Percentiles rank a stretch among this genome's conserved stretches.
Conservation (phyloP, 2,113 vertebrate genomes). For the Neolamprologus longior region DNA sequence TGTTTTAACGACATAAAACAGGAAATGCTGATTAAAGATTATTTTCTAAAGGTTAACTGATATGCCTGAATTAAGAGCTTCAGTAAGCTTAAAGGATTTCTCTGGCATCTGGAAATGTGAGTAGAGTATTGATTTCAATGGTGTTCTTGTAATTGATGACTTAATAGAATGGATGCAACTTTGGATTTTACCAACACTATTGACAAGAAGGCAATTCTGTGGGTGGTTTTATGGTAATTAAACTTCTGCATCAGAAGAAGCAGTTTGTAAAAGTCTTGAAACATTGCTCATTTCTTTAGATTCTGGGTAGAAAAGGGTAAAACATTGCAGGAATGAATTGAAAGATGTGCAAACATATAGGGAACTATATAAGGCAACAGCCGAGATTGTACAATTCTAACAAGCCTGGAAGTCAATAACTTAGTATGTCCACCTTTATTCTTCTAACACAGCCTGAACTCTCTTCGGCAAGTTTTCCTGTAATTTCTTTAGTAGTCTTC, state of each 20-base stretch:
- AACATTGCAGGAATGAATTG: background rate
- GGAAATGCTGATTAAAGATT: background rate
- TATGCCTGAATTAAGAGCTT: background rate
- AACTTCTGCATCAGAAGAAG: background rate
- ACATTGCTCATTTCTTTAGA: background rate
- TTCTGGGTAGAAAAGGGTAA: background rate
- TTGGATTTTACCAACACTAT: background rate
- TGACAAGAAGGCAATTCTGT: background rate
- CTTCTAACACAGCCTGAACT: background rate
- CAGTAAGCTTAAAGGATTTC: background rate
- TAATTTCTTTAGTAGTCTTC: background rate
- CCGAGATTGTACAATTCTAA: background rate
- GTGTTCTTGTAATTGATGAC: background rate
- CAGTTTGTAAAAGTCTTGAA: background rate
- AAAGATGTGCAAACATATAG: background rate
- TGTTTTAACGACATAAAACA: background rate
- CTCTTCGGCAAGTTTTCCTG: background rate
- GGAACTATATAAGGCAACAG: background rate
- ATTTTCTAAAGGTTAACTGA: background rate
- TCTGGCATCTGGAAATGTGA: background rate
- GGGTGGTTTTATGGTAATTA: background rate
- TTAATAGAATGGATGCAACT: background rate
- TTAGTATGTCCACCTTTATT: background rate
- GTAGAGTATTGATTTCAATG: slow-evolving; percentile 5
- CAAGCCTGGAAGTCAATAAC: background rate